Evolutionary conservation across 2,797 vertebrate species (phyloP).

Genomic region (Balearica regulorum): DNA sequence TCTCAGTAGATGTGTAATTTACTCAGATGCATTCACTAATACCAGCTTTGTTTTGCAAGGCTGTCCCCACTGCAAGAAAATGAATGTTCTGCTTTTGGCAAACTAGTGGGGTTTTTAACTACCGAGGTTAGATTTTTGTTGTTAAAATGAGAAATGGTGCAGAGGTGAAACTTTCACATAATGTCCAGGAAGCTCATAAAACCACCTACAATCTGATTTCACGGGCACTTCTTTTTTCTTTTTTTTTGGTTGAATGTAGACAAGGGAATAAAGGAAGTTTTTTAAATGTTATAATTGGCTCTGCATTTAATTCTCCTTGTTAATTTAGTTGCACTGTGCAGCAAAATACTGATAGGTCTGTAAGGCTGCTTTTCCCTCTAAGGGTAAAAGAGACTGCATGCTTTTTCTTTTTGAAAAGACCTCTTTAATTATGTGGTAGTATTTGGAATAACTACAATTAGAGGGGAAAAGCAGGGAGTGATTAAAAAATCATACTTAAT

Average conservation of each 20-base stretch:
- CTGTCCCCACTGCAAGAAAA: neutral
- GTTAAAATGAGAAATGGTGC: slow-evolving; percentile 21
- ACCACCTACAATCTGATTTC: slow-evolving; percentile 22
- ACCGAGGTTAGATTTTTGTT: neutral
- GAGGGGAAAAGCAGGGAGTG: slow-evolving; percentile 49
- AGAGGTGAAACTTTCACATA: neutral
- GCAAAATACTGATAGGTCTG: slow-evolving; percentile 33
- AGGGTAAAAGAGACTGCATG: slow-evolving; percentile 23
- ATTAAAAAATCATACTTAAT: slow-evolving; percentile 70
- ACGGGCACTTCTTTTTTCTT: neutral
- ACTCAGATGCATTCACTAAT: neutral
- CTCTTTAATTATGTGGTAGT: slow-evolving; percentile 55
- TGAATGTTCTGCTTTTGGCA: neutral
- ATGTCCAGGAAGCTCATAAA: slow-evolving; percentile 27
- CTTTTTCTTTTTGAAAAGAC: slow-evolving; percentile 46
- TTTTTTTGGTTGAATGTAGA: neutral
- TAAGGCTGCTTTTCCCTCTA: slow-evolving; percentile 45
- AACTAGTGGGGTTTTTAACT: neutral
- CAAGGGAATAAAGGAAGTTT: neutral
- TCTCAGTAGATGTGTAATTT: neutral
- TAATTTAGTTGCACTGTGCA: slow-evolving; percentile 38
- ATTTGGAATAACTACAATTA: slow-evolving; percentile 66
- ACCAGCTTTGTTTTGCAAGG: neutral
- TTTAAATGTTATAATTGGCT: slow-evolving; percentile 40
- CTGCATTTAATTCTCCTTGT: neutral